Percentiles rank a stretch among this genome's conserved stretches.
These are phyloP conservation scores for Eretmochelys imbricata DNA, from an alignment of 2,113 vertebrate species.

Conservation along the genomic window DNA sequence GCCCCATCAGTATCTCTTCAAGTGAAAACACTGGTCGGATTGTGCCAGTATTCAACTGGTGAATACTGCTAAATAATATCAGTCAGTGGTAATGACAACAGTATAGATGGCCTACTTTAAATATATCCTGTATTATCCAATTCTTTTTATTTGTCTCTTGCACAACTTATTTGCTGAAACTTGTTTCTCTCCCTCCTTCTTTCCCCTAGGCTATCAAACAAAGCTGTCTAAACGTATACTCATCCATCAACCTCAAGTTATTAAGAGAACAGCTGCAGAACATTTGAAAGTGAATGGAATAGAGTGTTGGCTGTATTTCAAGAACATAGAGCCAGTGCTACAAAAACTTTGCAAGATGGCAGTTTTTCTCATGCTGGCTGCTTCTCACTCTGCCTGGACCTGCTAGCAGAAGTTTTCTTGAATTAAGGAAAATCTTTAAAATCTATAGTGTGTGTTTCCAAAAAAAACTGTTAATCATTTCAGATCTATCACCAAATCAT, in stretches of 20 bases:
- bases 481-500: conserved; percentile 29
- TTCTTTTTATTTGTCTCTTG: conserved; percentile 68
- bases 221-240: conserved; percentile 63
- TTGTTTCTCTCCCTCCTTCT: conserved; percentile 58
- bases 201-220: conserved; percentile 68
- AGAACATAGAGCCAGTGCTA: conserved; percentile 53
- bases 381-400: conserved; percentile 65
- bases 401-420: conserved; percentile 61
- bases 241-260: conserved; percentile 69
- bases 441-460: conserved; percentile 55
- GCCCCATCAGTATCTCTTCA: conserved; percentile 1
- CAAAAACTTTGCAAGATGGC: conserved; percentile 69
- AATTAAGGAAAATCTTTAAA: conserved; percentile 68
- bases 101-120: conserved; percentile 63
- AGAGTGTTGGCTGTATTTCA: conserved; percentile 70
- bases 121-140: conserved; percentile 51
- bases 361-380: conserved; percentile 51
- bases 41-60: conserved; percentile 26
- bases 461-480: conserved; percentile 70
- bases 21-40: conserved; percentile 8
- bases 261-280: conserved; percentile 67
- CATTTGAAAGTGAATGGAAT: conserved; percentile 68
- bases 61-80: conserved; percentile 39
- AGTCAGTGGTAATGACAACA: conserved; percentile 51
- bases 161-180: conserved; percentile 75